phyloP scores from a whole-genome alignment of 2,797 vertebrate genomes.

The Siniperca scherzeri region DNA sequence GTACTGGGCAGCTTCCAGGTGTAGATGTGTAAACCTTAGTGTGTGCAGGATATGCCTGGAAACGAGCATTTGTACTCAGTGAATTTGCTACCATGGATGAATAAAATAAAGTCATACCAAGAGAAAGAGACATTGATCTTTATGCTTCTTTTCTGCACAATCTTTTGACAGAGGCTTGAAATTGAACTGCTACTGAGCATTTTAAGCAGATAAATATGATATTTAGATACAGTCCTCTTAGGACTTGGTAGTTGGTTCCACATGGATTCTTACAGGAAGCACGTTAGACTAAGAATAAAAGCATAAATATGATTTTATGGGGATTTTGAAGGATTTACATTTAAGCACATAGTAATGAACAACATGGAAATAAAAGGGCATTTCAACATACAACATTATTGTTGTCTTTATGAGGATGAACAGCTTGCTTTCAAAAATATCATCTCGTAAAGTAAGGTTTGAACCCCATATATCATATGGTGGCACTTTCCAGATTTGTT shows the following conservation, averaged over 20 bases:
- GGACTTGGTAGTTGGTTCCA: conserved; percentile 16
- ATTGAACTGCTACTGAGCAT: not conserved
- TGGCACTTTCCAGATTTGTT: conserved; percentile 10
- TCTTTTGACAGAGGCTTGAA: conserved; percentile 12
- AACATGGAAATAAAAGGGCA: conserved; percentile 33
- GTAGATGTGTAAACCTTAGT: conserved; percentile 21
- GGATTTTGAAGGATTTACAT: conserved; percentile 64
- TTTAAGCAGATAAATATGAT: conserved; percentile 25
- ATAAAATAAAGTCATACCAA: not conserved
- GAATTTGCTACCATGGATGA: not conserved
- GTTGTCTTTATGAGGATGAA: conserved; percentile 1
- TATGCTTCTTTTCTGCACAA: conserved; percentile 14
- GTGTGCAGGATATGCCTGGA: conserved; percentile 15
- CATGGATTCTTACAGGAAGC: conserved; percentile 31
- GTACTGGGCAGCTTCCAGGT: conserved; percentile 25
- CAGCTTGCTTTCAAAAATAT: conserved; percentile 32
- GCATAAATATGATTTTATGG: conserved; percentile 50
- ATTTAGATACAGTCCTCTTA: conserved; percentile 27
- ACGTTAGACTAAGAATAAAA: conserved; percentile 39
- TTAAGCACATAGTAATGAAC: conserved; percentile 46
- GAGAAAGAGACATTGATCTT: conserved; percentile 16
- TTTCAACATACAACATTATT: conserved; percentile 13
- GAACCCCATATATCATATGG: not conserved
- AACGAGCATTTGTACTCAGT: not conserved
- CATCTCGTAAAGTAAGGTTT: conserved; percentile 26